phyloP scores from a whole-genome alignment of 2,888 invertebrate species.

The Andricus quercusramuli region DNA sequence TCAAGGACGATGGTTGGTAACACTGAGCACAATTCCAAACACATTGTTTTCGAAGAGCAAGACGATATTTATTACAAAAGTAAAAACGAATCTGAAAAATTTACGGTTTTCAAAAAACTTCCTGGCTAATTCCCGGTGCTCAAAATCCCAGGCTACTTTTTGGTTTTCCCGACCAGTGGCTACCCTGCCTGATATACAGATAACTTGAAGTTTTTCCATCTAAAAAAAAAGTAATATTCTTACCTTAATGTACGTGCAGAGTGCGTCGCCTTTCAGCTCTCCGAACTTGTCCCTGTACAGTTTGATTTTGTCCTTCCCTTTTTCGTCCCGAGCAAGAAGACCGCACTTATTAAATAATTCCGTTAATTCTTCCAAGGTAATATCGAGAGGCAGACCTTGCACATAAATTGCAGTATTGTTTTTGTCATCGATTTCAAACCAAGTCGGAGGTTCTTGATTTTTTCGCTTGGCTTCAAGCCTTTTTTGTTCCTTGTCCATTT shows the following conservation, averaged over 20 bases:
- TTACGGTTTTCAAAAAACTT: too few relatives aligned
- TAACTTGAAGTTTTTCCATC: neutral
- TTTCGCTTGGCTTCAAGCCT: constrained; percentile 79
- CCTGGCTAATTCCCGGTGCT: too few relatives aligned
- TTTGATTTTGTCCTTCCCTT: constrained; percentile 92
- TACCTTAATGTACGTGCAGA: constrained; percentile 97
- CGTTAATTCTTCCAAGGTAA: constrained; percentile 93
- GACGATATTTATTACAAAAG: too few relatives aligned
- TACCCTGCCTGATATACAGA: too few relatives aligned
- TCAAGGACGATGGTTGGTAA: too few relatives aligned
- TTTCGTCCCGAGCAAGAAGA: constrained; percentile 92
- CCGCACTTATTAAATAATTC: constrained; percentile 98
- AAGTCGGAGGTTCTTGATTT: constrained; percentile 82
- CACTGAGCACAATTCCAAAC: too few relatives aligned
- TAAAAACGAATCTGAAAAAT: too few relatives aligned
- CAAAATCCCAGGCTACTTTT: too few relatives aligned
- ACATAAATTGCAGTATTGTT: constrained; percentile 98
- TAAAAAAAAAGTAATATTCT: constrained; percentile 60
- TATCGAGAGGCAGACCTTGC: constrained; percentile 92
- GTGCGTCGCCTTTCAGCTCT: constrained; percentile 95
- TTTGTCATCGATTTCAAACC: constrained; percentile 95
- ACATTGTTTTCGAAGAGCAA: too few relatives aligned
- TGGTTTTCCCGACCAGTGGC: too few relatives aligned
- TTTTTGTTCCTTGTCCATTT: constrained; percentile 67
- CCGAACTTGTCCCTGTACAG: constrained; percentile 91